A percentile compares a stretch with the other conserved stretches of the same genome.
Evolutionary conservation across 2,113 vertebrate species (phyloP).

Genomic region (Microcebus lehilahytsara): DNA sequence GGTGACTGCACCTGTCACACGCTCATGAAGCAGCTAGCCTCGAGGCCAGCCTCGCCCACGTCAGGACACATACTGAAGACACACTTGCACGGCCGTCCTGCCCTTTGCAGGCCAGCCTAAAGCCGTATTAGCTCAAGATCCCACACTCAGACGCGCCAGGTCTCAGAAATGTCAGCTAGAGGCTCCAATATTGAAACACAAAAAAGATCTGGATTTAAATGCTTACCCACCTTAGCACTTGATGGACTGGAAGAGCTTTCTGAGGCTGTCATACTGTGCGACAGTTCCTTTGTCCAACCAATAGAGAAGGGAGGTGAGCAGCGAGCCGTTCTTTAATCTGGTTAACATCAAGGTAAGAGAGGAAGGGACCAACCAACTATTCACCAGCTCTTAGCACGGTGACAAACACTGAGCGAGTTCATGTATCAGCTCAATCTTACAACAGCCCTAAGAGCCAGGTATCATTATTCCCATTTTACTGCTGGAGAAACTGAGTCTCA

Average conservation of each 20-base stretch:
- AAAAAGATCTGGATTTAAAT: background rate
- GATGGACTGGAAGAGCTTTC: background rate
- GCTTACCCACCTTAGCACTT: background rate
- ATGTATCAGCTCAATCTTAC: background rate
- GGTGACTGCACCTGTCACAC: accelerated
- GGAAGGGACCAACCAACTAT: no score
- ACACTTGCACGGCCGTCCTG: background rate
- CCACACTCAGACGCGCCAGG: background rate
- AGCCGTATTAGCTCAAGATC: background rate
- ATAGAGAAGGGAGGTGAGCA: background rate
- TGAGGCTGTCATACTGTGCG: background rate
- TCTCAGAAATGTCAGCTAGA: background rate
- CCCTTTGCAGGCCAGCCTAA: background rate
- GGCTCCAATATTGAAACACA: background rate
- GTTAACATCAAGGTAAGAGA: background rate
- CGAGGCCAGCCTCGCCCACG: background rate
- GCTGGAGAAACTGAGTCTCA: background rate
- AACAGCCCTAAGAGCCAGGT: background rate
- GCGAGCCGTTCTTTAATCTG: background rate
- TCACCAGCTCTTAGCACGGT: background rate
- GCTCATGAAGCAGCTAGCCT: background rate
- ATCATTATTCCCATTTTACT: background rate
- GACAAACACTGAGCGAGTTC: background rate
- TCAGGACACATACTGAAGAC: background rate
- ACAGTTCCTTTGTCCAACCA: background rate